phyloP scores from a whole-genome alignment of 2,888 invertebrate species.

The Himalopsyche anomala region DNA sequence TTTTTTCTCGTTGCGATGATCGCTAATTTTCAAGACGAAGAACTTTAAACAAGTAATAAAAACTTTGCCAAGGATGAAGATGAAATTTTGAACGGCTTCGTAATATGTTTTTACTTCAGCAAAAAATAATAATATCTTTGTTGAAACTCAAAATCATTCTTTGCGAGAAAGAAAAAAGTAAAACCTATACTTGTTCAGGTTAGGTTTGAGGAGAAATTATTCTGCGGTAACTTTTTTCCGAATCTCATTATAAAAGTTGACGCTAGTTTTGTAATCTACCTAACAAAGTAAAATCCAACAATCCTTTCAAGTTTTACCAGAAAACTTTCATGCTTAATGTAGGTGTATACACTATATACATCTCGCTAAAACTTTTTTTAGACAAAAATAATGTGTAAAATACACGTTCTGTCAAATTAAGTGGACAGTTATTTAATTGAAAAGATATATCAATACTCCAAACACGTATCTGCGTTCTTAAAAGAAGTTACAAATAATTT shows the following conservation, averaged over 20 bases:
- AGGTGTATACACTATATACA: background rate
- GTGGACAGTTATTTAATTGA: too few species aligned
- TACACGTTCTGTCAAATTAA: background rate
- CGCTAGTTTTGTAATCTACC: slow-evolving; percentile 43
- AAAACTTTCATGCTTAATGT: slow-evolving; percentile 9
- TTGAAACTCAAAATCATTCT: slow-evolving; percentile 31
- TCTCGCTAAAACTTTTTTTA: background rate
- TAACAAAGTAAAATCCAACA: slow-evolving; percentile 40
- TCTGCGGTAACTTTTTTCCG: slow-evolving; percentile 4
- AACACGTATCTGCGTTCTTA: too few species aligned
- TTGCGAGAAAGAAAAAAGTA: background rate
- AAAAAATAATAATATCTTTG: slow-evolving; percentile 38
- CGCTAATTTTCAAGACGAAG: too few species aligned
- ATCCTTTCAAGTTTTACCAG: slow-evolving; percentile 28
- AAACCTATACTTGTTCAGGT: background rate
- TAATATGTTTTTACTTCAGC: slow-evolving; percentile 23
- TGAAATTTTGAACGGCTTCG: slow-evolving; percentile 13
- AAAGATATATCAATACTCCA: too few species aligned
- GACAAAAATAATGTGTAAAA: slow-evolving; percentile 23
- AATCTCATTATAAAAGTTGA: slow-evolving; percentile 43
- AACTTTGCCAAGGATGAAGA: slow-evolving; percentile 4
- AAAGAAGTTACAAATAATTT: too few species aligned
- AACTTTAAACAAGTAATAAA: slow-evolving; percentile 30
- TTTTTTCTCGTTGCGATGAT: too few species aligned
- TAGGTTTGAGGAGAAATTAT: background rate